phyloP scores from a whole-genome alignment of 2,888 invertebrate genomes.

The Melitaea athalia region DNA sequence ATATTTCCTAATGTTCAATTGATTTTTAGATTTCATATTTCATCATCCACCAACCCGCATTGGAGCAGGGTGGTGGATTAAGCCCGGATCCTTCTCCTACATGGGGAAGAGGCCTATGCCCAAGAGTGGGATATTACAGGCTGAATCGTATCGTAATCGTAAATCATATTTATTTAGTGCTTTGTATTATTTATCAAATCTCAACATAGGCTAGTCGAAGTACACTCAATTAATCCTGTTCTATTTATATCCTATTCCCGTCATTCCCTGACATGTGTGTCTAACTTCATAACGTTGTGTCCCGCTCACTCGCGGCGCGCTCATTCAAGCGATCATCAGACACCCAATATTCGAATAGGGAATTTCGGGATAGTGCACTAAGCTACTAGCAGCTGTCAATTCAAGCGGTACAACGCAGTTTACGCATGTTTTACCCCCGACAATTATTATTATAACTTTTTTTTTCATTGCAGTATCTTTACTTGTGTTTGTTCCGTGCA shows the following conservation, averaged over 20 bases:
- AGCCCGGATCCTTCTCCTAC: too few relatives aligned
- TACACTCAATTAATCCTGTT: constrained; percentile 70
- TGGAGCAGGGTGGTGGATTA: too few relatives aligned
- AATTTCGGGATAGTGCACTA: constrained; percentile 70
- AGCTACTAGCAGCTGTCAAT: constrained; percentile 77
- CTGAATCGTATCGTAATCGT: too few relatives aligned
- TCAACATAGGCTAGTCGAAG: constrained; percentile 51
- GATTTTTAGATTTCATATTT: too few relatives aligned
- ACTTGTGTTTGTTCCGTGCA: constrained; percentile 81
- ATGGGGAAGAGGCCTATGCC: too few relatives aligned
- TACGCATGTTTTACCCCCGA: constrained; percentile 37
- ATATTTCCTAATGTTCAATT: neutral
- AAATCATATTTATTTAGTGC: constrained; percentile 13
- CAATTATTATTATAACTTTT: constrained; percentile 32
- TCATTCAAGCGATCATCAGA: constrained; percentile 68
- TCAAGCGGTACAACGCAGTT: constrained; percentile 63
- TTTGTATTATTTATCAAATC: constrained; percentile 9
- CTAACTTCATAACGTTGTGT: constrained; percentile 61
- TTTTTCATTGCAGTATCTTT: constrained; percentile 76
- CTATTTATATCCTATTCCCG: constrained; percentile 74
- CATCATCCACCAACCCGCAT: too few relatives aligned
- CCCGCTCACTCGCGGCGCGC: constrained; percentile 56
- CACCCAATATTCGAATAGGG: constrained; percentile 73
- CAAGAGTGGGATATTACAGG: too few relatives aligned
- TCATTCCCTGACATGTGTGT: constrained; percentile 57